phyloP scores from a whole-genome alignment of 2,888 invertebrate species.

The Strigamia transsilvanica region DNA sequence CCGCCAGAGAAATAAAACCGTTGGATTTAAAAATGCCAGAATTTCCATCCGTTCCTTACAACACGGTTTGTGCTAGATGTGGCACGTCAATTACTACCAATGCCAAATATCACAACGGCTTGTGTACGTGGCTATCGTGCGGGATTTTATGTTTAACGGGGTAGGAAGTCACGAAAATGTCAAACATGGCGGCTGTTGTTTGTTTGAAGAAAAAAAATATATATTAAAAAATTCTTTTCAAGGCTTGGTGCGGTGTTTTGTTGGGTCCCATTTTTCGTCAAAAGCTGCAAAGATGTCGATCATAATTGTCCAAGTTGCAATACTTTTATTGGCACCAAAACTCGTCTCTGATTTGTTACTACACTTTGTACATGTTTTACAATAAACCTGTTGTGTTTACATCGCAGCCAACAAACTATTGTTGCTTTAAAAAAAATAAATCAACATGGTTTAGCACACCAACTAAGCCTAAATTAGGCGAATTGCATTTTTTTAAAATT shows the following conservation, averaged over 20 bases:
- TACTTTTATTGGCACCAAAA: not conserved
- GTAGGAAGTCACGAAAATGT: not conserved
- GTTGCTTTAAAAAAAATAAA: too few relatives aligned
- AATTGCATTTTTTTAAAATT: not conserved
- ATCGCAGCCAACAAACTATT: too few relatives aligned
- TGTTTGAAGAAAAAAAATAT: too few relatives aligned
- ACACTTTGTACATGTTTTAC: too few relatives aligned
- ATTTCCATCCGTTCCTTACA: not conserved
- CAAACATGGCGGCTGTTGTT: not conserved
- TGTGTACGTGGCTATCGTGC: not conserved
- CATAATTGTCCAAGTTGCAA: conserved; percentile 14
- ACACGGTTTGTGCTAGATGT: not conserved
- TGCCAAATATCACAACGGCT: not conserved
- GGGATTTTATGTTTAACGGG: conserved; percentile 5
- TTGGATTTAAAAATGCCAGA: not conserved
- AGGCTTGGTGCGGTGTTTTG: not conserved
- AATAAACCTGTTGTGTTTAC: too few relatives aligned
- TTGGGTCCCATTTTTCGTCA: not conserved
- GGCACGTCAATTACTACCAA: not conserved
- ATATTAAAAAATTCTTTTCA: not conserved
- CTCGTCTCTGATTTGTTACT: not conserved
- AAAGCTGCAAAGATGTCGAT: conserved; percentile 16
- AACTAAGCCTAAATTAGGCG: not conserved
- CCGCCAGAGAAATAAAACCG: not conserved
- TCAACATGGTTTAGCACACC: not conserved